Evolutionary conservation across 1,140 invertebrate genomes (phyloP).

Genomic region (Dendrolimus kikuchii): DNA sequence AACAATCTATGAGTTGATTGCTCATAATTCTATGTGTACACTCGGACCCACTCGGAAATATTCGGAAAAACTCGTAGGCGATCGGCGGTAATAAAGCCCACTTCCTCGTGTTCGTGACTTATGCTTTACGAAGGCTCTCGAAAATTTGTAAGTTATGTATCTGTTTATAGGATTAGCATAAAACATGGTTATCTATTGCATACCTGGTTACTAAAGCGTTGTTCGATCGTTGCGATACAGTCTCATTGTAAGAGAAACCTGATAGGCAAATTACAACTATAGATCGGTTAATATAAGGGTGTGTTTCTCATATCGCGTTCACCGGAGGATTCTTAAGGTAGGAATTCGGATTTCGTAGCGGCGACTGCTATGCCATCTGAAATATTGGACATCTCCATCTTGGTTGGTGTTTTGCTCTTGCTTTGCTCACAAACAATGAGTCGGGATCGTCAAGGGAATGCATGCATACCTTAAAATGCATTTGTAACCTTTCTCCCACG

Average conservation of each 20-base stretch:
- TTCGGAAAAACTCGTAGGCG: slow-evolving; percentile 10
- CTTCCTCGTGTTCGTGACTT: slow-evolving; percentile 28
- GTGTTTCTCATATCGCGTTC: slow-evolving; percentile 22
- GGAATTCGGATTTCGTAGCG: slow-evolving; percentile 64
- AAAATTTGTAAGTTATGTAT: slow-evolving; percentile 66
- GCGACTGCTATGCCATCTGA: slow-evolving; percentile 69
- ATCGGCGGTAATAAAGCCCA: slow-evolving; percentile 26
- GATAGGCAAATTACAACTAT: slow-evolving; percentile 30
- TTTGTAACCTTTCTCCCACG: slow-evolving; percentile 27
- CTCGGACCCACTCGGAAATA: slow-evolving; percentile 5
- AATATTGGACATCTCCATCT: slow-evolving; percentile 72
- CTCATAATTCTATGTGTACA: slow-evolving; percentile 50
- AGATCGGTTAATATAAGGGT: slow-evolving; percentile 30
- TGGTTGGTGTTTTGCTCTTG: slow-evolving; percentile 62
- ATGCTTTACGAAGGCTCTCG: slow-evolving; percentile 35
- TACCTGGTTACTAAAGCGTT: slow-evolving; percentile 57
- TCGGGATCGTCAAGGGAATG: slow-evolving; percentile 62
- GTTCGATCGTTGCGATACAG: slow-evolving; percentile 47
- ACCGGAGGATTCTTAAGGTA: slow-evolving; percentile 41
- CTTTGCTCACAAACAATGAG: slow-evolving; percentile 63
- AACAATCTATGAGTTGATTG: slow-evolving; percentile 65
- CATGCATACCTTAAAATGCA: slow-evolving; percentile 57
- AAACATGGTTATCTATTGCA: slow-evolving; percentile 65
- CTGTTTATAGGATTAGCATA: slow-evolving; percentile 61
- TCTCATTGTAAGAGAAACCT: slow-evolving; percentile 22